Base-by-base conservation (phyloP, 2,888 invertebrate genomes). In the Coleophora deauratella region DNA sequence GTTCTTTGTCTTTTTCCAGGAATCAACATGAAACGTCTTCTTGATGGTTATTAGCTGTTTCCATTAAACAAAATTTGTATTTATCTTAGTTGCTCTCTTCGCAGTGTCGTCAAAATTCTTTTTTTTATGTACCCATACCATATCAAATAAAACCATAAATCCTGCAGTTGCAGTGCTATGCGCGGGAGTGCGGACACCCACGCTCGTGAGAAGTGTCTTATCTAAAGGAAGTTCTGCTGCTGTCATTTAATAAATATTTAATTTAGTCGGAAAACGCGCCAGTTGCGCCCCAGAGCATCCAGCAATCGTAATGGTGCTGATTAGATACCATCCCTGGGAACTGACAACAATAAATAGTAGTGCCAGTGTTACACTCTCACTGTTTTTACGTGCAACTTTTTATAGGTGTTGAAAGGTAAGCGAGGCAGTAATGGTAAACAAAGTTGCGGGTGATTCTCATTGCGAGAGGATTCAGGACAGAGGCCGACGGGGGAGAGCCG, bases 321-420 rank as follows among this genome's bases (percentile, higher is more conserved):
- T 82, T 84, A 82, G 81, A 85, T 84, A 81, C 60, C 71, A 66
- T 62, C 67, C 72, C 66, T 80, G 81, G 78, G 81, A 81, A 80
- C 72, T 61, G 71, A 66, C 73, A 70, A 74, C 75, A 74, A 61
- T 57, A 21, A 21, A 62, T 70, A 69, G 62, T 67, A n/a, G n/a
- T n/a, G n/a, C 66, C 61, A 60, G 62, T 60, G 61, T 41, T 51
- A 56, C 57, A 60, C 64, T 59, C 52, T 49, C 52, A 35, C 40
- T 31, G 31, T 11, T 10, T 7, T 11, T 31, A 38, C n/a, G n/a
- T n/a, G n/a, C n/a, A n/a, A n/a, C 21, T 39, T 27, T 33, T 33
- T 41, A 41, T 38, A 40, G 43, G 41, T 40, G 37, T 45, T 44
- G 39, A 44, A 49, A 40, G 38, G 43, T 44, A 50, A 49, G 49